A percentile compares a stretch with the other conserved stretches of the same genome.
Conservation (phyloP, 2,113 vertebrate species). For the Oenanthe oenanthe region DNA sequence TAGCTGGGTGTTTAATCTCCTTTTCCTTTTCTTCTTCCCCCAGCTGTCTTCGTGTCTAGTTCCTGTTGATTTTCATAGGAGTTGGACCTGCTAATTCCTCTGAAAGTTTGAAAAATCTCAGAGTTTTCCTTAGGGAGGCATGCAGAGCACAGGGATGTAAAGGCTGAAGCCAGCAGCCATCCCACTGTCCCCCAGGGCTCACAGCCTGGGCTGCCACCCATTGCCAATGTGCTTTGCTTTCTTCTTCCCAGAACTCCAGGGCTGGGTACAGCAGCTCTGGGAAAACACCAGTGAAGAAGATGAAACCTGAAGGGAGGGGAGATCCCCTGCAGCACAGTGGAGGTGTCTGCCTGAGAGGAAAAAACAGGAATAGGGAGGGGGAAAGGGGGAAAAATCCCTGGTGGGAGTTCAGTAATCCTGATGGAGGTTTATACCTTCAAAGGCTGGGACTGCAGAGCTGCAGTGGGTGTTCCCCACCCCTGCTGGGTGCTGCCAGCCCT, state of each 20-base stretch:
- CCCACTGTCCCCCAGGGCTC: background rate
- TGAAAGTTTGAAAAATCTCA: background rate
- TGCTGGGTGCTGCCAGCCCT: background rate
- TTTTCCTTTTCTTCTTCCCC: background rate
- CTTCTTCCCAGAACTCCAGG: background rate
- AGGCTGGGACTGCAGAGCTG: background rate
- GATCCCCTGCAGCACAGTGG: background rate
- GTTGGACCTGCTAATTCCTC: background rate
- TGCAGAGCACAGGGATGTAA: background rate
- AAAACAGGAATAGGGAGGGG: background rate
- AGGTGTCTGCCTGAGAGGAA: fast-evolving
- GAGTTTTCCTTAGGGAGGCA: background rate
- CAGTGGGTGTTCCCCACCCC: background rate
- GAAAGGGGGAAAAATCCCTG: fast-evolving
- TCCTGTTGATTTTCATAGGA: background rate
- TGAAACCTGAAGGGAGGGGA: background rate
- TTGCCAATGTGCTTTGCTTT: background rate
- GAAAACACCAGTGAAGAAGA: background rate
- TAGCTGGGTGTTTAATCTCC: background rate
- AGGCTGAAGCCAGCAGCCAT: background rate
- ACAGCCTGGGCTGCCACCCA: fast-evolving
- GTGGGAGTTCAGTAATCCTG: background rate
- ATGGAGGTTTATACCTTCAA: background rate
- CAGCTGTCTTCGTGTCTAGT: background rate
- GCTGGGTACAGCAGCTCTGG: background rate